Percentiles rank a stretch among this genome's conserved stretches.
Evolutionary conservation across 1,140 invertebrate species (phyloP).

Genomic region (Bombus cullumanus): DNA sequence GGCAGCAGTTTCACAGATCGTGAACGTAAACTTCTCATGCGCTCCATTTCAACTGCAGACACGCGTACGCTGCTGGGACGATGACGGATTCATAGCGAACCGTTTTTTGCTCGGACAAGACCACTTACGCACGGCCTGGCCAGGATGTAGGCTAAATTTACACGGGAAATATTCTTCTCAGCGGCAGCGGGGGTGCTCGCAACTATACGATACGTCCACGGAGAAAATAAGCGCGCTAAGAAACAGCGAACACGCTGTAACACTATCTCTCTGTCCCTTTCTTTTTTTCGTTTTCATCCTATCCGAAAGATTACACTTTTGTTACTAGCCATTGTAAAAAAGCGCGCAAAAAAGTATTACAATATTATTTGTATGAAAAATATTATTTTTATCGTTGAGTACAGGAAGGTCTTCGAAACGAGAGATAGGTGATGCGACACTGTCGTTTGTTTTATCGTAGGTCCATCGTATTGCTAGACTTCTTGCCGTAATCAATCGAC

Average conservation of each 20-base stretch:
- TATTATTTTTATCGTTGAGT: conserved; percentile 31
- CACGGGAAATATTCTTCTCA: conserved; percentile 9
- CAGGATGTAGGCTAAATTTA: conserved; percentile 47
- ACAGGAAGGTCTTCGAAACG: background rate
- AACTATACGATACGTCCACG: background rate
- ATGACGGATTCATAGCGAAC: conserved; percentile 36
- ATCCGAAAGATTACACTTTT: no score
- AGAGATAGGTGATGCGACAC: background rate
- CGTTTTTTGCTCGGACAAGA: background rate
- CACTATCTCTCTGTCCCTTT: background rate
- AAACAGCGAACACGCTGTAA: background rate
- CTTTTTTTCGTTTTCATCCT: background rate
- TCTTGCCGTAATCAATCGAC: conserved; percentile 25
- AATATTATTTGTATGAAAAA: conserved; percentile 32
- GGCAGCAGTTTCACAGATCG: conserved; percentile 46
- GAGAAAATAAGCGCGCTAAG: background rate
- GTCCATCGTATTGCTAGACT: background rate
- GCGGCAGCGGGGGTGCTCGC: background rate
- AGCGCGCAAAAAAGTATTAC: background rate
- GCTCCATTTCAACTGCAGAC: conserved; percentile 18
- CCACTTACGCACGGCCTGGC: no score
- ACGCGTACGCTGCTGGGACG: background rate
- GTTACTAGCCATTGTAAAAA: conserved; percentile 1
- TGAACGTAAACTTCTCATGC: conserved; percentile 43
- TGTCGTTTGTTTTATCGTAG: conserved; percentile 10